phyloP scores from a whole-genome alignment of 2,888 invertebrate species.

The Rhimphoctona megacephalus region DNA sequence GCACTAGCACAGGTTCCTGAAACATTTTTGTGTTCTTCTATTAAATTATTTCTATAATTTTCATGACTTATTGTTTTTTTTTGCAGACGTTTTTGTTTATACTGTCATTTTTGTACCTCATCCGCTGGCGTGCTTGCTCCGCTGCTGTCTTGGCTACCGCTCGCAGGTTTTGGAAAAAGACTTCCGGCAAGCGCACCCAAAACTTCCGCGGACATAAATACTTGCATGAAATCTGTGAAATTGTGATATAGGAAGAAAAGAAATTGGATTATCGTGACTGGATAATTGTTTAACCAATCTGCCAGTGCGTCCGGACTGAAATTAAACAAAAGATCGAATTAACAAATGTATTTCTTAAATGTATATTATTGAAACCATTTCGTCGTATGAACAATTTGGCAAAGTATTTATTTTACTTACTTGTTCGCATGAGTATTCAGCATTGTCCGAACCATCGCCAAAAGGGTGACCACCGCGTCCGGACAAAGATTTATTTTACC shows the following conservation, averaged over 20 bases:
- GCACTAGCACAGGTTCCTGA: conserved; percentile 86
- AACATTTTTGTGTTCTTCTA: conserved; percentile 39
- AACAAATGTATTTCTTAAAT: not conserved
- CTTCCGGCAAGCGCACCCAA: conserved; percentile 94
- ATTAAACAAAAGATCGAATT: conserved; percentile 41
- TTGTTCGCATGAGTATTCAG: conserved; percentile 86
- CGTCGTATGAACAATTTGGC: not conserved
- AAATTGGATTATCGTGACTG: conserved; percentile 94
- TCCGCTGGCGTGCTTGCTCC: conserved; percentile 92
- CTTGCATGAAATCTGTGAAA: conserved; percentile 95
- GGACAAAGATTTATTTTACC: conserved; percentile 93
- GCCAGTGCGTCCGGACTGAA: conserved; percentile 87
- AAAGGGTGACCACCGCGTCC: conserved; percentile 95
- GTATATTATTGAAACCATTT: not conserved
- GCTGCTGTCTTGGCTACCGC: conserved; percentile 91
- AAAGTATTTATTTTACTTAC: conserved; percentile 77
- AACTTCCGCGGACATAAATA: conserved; percentile 97
- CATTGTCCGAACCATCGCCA: conserved; percentile 93
- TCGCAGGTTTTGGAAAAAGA: conserved; percentile 89
- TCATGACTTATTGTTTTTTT: not conserved
- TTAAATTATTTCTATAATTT: conserved; percentile 3
- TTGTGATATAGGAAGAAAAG: conserved; percentile 98
- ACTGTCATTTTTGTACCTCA: conserved; percentile 83
- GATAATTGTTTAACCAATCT: conserved; percentile 92
- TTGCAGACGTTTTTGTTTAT: conserved; percentile 9